Percentiles rank a stretch among this genome's conserved stretches.
phyloP scores from a whole-genome alignment of 2,797 vertebrate species.

The Choloepus didactylus region DNA sequence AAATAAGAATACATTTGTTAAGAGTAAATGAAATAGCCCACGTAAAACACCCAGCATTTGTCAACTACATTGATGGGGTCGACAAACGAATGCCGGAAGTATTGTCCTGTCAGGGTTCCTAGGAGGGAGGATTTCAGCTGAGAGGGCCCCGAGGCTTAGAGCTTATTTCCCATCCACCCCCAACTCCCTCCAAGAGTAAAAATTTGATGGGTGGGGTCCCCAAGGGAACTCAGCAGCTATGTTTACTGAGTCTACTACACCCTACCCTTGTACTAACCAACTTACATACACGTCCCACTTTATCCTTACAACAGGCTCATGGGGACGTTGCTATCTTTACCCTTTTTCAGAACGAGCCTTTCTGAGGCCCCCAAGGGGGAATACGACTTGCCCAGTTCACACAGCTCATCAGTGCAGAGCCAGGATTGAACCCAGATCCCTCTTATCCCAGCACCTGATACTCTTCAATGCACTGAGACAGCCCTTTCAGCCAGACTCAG shows the following conservation, averaged over 20 bases:
- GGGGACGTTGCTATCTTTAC: neutral
- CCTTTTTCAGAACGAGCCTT: neutral
- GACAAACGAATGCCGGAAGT: accelerated
- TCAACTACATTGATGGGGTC: neutral
- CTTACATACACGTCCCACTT: accelerated
- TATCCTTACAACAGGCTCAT: neutral
- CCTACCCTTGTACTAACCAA: neutral
- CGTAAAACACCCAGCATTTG: neutral
- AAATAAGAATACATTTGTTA: neutral
- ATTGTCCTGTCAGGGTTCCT: neutral
- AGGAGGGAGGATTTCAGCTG: neutral
- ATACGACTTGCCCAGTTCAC: neutral
- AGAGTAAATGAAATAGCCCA: neutral
- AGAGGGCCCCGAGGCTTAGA: neutral
- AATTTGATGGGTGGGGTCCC: accelerated
- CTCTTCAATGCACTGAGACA: neutral
- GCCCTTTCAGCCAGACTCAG: neutral
- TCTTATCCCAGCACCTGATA: neutral
- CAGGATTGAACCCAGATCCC: neutral
- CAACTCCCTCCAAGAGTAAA: too few species aligned
- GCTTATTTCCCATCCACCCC: neutral
- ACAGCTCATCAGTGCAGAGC: neutral
- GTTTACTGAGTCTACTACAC: neutral
- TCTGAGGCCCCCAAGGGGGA: neutral
- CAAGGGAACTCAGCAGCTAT: neutral